A percentile compares a stretch with the other conserved stretches of the same genome.
Conservation (phyloP, 2,888 invertebrate species). For the Pseudanteris insignis region DNA sequence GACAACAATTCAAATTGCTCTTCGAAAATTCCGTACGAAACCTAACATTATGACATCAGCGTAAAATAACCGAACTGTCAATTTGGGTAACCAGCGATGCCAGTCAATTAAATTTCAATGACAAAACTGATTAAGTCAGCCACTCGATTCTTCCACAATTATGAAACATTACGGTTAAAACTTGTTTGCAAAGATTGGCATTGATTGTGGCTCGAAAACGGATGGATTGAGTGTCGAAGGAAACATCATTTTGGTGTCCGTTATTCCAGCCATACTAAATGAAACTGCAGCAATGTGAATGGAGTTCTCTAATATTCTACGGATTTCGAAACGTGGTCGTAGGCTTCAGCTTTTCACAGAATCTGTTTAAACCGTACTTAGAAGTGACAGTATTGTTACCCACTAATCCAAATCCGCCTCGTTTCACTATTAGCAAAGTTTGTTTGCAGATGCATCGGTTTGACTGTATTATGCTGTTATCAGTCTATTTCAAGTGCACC, state of each 20-base stretch:
- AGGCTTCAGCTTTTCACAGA: conserved; percentile 38
- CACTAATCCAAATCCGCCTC: conserved; percentile 44
- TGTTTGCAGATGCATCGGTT: conserved; percentile 32
- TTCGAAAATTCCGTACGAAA: too few species aligned
- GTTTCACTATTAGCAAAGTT: conserved; percentile 43
- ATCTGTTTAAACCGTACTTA: conserved; percentile 44
- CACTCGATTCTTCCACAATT: too few species aligned
- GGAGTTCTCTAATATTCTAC: conserved; percentile 36
- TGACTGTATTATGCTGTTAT: conserved; percentile 28
- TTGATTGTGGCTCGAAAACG: conserved; percentile 17
- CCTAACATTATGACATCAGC: not conserved
- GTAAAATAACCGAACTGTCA: too few species aligned
- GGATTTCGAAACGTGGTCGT: conserved; percentile 30
- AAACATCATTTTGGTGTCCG: conserved; percentile 29
- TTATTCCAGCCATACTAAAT: conserved; percentile 21
- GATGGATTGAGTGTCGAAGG: conserved; percentile 33
- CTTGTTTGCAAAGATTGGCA: conserved; percentile 20
- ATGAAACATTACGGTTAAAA: too few species aligned
- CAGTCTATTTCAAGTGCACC: conserved; percentile 5
- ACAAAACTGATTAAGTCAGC: too few species aligned
- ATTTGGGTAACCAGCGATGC: too few species aligned
- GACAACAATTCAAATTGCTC: too few species aligned
- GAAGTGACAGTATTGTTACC: conserved; percentile 46
- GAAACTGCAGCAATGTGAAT: conserved; percentile 38
- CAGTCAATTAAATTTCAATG: too few species aligned